Base-by-base conservation (phyloP, 1,140 invertebrate genomes). In the Cheumatopsyche charites region DNA sequence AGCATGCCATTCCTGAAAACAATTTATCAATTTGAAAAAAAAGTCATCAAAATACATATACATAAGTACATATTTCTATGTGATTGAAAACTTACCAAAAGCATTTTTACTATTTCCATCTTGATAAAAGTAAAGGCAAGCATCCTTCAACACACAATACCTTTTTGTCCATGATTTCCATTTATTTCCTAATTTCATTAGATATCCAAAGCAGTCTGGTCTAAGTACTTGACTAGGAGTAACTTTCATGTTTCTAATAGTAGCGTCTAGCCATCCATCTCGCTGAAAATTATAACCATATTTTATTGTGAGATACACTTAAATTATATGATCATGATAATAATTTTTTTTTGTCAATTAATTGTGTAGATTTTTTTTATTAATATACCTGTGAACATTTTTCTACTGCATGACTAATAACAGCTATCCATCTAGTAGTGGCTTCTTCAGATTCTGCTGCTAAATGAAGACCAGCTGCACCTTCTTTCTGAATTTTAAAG, bases 111-210 rank as follows among this genome's bases (percentile, higher is more conserved):
- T 91, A 79, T 92, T 92, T 12, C 89, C 90, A 80, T 96, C 93
- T 76, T 91, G 90, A 83, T 96, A 98, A 83, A 97, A 96, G 84
- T 96, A 98, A 11, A 98, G 86, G 77, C 94, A 96, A 52, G 95
- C 96, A 82, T 98, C 95, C 82, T 98, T 98, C 4, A 98, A 87
- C 19, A 98, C 92, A 84, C 96, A 98, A 85, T 96, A 98, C 52
- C 95, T 87, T 77, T 92, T 90, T 70, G 91, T 92, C 95, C 95
- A 98, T 58, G 87, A 90, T 83, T 92, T 94, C 89, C 86, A 91
- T 80, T 87, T 90, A 76, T 82, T 91, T 79, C 85, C 89, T 41
- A 93, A 87, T 81, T 97, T 97, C 78, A 89, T 89, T 19, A 98
- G 85, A 81, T 93, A 94, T 13, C 97, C 97, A 78, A 92, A 92